Base-by-base conservation (phyloP, 2,888 invertebrate species). In the Liopterus haemorrhoidalis region DNA sequence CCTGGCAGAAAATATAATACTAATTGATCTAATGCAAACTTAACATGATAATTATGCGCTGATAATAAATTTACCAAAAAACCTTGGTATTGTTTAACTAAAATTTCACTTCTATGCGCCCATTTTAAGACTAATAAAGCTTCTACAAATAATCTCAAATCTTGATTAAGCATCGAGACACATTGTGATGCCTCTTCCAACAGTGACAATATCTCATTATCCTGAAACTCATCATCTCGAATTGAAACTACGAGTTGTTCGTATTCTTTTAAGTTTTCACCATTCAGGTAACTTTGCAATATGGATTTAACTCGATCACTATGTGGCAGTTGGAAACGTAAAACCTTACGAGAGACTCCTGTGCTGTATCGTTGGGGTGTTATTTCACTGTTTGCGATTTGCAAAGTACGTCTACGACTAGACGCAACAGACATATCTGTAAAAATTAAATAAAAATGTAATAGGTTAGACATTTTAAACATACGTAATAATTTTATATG, bases 1-100 rank as follows among this genome's bases (percentile, higher is more conserved):
- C 77, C 67, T 54, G 77, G 74, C 57, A 74, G 66, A 67, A 85
- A 83, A 32, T 73, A 67, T 21, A 63, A 57, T n/a, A 85, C 70
- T 40, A 85, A 64, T 58, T 74, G 76, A 35, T 73, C 69, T 30
- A 85, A 69, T 6, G 78, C 76, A 54, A 73, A 70, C 51, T 74
- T 74, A 3, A 78, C 71, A 62, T 83, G 80, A 59, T 75, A 74
- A 52, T 75, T 78, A 54, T 85, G 82, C 2, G 81, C 79, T 31
- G 81, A 77, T 41, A 85, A 69, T 36, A 85, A 67, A 64, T 82
- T 81, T 22, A 80, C 66, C 21, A 83, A 61, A 58, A 85, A 81
- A 31, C 74, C 72, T 58, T 78, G 74, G 60, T 78, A 85, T 21
- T 72, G 72, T 21, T 66, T 58, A 1, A 77, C 68, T n/a, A 76